Evolutionary conservation across 2,113 vertebrate species (phyloP).

Genomic region (Anser cygnoides): DNA sequence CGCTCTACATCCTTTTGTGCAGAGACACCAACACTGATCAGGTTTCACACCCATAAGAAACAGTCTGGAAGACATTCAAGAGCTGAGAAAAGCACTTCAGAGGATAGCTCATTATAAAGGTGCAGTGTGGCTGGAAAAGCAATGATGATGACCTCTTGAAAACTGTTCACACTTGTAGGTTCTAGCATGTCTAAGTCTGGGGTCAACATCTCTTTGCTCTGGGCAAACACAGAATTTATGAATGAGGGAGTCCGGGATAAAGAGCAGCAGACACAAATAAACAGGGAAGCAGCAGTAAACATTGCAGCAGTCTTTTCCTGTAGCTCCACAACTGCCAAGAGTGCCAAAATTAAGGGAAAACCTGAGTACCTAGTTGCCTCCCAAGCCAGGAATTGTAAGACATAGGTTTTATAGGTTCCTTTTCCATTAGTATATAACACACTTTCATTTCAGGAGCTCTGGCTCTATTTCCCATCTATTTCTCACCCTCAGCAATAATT

Average conservation of each 20-base stretch:
- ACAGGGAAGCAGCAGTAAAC: neutral
- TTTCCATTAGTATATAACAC: neutral
- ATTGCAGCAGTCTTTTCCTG: neutral
- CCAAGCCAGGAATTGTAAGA: neutral
- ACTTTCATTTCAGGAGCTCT: neutral
- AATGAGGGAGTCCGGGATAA: neutral
- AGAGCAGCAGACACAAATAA: neutral
- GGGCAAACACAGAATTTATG: neutral
- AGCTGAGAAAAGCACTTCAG: neutral
- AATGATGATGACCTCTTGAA: neutral
- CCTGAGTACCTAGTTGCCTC: neutral
- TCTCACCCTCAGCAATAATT: neutral
- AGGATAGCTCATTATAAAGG: neutral
- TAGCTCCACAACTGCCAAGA: neutral
- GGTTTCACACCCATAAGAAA: neutral
- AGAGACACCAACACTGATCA: neutral
- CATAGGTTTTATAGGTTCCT: neutral
- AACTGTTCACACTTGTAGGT: neutral
- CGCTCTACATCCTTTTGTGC: neutral
- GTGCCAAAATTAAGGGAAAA: neutral
- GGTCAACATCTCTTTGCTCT: neutral
- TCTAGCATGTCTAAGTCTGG: neutral
- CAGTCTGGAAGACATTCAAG: slow-evolving; percentile 16
- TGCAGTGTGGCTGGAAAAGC: neutral
- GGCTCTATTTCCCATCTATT: neutral